These are phyloP conservation scores for Drosophila nasuta DNA, from an alignment of 1,140 invertebrate species.

Conservation along the genomic window DNA sequence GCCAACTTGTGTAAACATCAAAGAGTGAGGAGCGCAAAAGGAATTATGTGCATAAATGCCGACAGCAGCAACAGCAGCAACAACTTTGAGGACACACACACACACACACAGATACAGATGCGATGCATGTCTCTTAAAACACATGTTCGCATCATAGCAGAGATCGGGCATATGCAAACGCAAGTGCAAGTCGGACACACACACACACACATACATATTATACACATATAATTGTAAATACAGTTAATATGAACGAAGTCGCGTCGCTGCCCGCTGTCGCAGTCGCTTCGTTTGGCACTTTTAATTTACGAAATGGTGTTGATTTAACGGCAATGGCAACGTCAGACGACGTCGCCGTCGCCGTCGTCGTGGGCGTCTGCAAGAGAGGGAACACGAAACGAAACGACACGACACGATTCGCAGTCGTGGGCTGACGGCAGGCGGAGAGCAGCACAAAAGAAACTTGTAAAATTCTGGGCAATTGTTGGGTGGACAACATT, in stretches of 20 bases:
- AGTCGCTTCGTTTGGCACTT: conserved; percentile 72
- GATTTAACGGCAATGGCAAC: conserved; percentile 69
- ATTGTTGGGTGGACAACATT: conserved; percentile 55
- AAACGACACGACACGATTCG: conserved; percentile 14
- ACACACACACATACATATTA: conserved; percentile 34
- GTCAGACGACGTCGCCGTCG: not conserved
- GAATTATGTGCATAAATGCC: conserved; percentile 63
- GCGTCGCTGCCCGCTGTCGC: conserved; percentile 35
- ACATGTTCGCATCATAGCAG: conserved; percentile 33
- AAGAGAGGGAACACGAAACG: not conserved
- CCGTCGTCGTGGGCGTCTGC: conserved; percentile 17
- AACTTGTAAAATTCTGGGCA: conserved; percentile 73
- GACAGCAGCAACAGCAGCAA: conserved; percentile 28
- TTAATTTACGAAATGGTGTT: conserved; percentile 84
- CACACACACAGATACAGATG: conserved; percentile 31
- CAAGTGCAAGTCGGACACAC: conserved; percentile 25
- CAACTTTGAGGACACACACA: conserved; percentile 14
- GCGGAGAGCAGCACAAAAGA: conserved; percentile 59
- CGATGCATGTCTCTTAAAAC: conserved; percentile 17
- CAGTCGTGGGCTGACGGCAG: not conserved
- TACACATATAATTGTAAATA: conserved; percentile 78
- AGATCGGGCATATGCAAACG: conserved; percentile 19
- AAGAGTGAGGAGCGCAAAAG: conserved; percentile 59
- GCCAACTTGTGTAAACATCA: conserved; percentile 78
- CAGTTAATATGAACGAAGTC: conserved; percentile 73